Percentiles rank a stretch among this genome's conserved stretches.
phyloP scores from a whole-genome alignment of 1,140 invertebrate genomes.

The Drosophila lini region DNA sequence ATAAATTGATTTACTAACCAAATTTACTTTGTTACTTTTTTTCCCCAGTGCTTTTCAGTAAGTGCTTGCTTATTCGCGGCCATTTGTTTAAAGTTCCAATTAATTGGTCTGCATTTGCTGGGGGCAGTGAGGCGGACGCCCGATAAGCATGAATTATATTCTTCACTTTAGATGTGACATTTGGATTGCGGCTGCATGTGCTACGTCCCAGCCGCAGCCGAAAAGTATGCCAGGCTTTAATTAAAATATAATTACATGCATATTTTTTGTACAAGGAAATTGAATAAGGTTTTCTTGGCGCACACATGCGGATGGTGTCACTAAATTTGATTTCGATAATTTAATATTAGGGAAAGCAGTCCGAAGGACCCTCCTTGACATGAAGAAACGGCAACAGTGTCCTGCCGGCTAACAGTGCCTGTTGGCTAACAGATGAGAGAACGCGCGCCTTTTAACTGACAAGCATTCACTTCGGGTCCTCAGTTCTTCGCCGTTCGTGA shows the following conservation, averaged over 20 bases:
- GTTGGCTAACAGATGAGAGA: constrained; percentile 39
- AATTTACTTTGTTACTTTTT: background rate
- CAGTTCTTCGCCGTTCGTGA: constrained; percentile 54
- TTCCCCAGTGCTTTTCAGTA: constrained; percentile 3
- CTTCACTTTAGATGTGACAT: constrained; percentile 25
- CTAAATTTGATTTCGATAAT: constrained; percentile 50
- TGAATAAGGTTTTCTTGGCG: constrained; percentile 17
- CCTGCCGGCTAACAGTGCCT: constrained; percentile 19
- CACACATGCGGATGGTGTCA: constrained; percentile 21
- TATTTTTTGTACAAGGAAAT: constrained; percentile 12
- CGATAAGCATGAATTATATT: constrained; percentile 54
- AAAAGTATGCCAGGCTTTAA: constrained; percentile 35
- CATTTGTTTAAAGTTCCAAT: constrained; percentile 58
- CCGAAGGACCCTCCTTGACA: background rate
- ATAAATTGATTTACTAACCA: too few relatives aligned
- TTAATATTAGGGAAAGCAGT: constrained; percentile 32
- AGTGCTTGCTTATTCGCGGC: constrained; percentile 40
- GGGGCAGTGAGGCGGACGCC: constrained; percentile 21
- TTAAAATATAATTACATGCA: constrained; percentile 27
- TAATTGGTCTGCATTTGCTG: constrained; percentile 52
- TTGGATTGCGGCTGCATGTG: constrained; percentile 26
- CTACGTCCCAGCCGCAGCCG: constrained; percentile 1
- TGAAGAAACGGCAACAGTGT: constrained; percentile 17
- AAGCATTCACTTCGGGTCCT: constrained; percentile 34
- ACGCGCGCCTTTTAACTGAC: constrained; percentile 32